Base-by-base conservation (phyloP, 2,888 invertebrate species). In the Andricus quercusramuli region DNA sequence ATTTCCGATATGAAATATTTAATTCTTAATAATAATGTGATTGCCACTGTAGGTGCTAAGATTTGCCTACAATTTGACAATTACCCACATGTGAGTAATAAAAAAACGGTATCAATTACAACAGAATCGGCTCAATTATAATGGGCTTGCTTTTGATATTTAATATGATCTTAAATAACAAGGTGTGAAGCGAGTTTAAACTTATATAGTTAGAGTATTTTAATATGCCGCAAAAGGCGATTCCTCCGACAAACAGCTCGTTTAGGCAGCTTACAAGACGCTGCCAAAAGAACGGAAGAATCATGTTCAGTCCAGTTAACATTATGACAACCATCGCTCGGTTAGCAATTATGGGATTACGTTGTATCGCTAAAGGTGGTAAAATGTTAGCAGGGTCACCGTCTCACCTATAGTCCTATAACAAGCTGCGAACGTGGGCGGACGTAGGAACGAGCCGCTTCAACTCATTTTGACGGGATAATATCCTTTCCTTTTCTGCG, bases 261-360 rank as follows among this genome's bases (percentile, higher is more conserved):
- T 74, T 74, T 74, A 74, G 74, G 51, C 51, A 51, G 51, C 29
- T 74, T 74, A 74, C 74, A 74, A 74, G 74, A 22, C 74, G 74
- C 74, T 74, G 74, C 56, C 74, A 74, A 32, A 74, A 56, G 51
- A 74, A 56, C 51, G 25, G 51, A 74, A 74, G 74, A 74, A 56
- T 56, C n/a, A n/a, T 74, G 29, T 74, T 29, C 74, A 74, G 51
- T 74, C 56, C 74, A 74, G 86, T 90, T 88, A 89, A 89, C 87
- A 80, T 89, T 89, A 90, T 87, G 89, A 89, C 86, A 89, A 89
- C 86, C 88, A 79, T 83, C 86, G 82, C 84, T 84, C 86, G 85
- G 87, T 85, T 86, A 84, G 89, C 89, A 88, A 90, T 91, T 90
- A 90, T 87, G 88, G 88, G 88, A 90, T 90, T 91, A 91, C 89